Evolutionary conservation across 2,888 invertebrate genomes (phyloP), one percentile per base, ranked within the genome.

Genomic region (Parascotia fuliginaria): DNA sequence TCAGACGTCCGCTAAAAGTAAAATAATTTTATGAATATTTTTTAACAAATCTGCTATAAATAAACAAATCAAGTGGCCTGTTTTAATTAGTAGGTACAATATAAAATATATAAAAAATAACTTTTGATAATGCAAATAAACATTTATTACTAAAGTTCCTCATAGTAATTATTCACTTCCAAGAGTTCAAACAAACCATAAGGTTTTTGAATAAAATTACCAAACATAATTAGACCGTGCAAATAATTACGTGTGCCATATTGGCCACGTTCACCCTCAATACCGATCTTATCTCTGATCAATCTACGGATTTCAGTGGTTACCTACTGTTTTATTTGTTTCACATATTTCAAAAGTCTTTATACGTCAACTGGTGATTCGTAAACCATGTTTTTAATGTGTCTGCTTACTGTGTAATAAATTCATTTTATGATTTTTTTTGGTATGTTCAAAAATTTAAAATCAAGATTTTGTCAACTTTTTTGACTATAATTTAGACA

Each of bases 181-280:
- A 16, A 28, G 6, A 33, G n/a, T 40, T 15, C 24, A 61, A 73
- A 70, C 3, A 15, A 44, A 15, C 46, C 87, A 87, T 84, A 87
- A 62, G 85, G 85, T 81, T 80, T 78, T 76, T 79, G 79, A 84
- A 83, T 83, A 82, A 75, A 74, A 81, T 84, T 81, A 81, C 50
- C 77, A 79, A 68, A 64, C 55, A 54, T 60, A 84, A 79, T 81
- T 73, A 73, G 73, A 67, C 72, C 69, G 75, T 75, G 75, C 76
- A 74, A 83, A 79, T 81, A 78, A 77, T 74, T 71, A 72, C 53
- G 53, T 68, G 60, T 58, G 49, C 75, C 81, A 81, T 77, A 75
- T 80, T 80, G 74, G 59, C 65, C 65, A 38, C 50, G 55, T 73
- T 69, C 52, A 73, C 83, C 81, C 81, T 48, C 54, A 45, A 29